Base-by-base conservation (phyloP, 1,140 invertebrate genomes). In the Diorhabda sublineata region DNA sequence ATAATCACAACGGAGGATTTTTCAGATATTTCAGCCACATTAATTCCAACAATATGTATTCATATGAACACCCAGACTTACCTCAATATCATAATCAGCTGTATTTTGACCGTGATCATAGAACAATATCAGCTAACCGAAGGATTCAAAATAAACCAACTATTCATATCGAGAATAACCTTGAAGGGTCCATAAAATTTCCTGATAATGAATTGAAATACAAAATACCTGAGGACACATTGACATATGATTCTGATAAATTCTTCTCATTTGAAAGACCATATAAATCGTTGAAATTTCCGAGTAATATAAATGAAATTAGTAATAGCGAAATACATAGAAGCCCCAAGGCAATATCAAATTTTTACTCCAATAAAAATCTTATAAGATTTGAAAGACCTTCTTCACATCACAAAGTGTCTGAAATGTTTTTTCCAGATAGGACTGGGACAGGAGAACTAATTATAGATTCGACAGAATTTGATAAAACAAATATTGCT, bases 1-100 rank as follows among this genome's bases (percentile, higher is more conserved):
- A 94, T 81, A 94, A 93, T 80, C 87, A 94, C 77, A 92, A 92
- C 67, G 92, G 92, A 57, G 92, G 92, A 6, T 92, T 93, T 78
- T 94, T 93, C 78, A 85, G 90, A 66, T 91, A 90, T 75, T 93
- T 94, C 76, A 87, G 85, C 67, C 84, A 85, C 58, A 4, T 75
- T 3, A 64, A 71, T 45, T 43, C 66, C n/a, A 59, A 63, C 58
- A 41, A 57, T 9, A 8, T 58, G 26, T 58, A 64, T 11, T n/a
- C 8, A 5, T 44, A 69, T 60, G 9, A 64, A 44, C 6, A 47
- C 11, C 41, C 26, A 11, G 9, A 9, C 26, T 58, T 58, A 42
- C 7, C 63, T 6, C 11, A 7, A 42, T 9, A 26, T 0, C 64
- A 52, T 7, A 66, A 61, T 42, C 44, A 71, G 43, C 26, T 65